Conservation (phyloP, 2,797 vertebrate species). For the Rhinella marina region DNA sequence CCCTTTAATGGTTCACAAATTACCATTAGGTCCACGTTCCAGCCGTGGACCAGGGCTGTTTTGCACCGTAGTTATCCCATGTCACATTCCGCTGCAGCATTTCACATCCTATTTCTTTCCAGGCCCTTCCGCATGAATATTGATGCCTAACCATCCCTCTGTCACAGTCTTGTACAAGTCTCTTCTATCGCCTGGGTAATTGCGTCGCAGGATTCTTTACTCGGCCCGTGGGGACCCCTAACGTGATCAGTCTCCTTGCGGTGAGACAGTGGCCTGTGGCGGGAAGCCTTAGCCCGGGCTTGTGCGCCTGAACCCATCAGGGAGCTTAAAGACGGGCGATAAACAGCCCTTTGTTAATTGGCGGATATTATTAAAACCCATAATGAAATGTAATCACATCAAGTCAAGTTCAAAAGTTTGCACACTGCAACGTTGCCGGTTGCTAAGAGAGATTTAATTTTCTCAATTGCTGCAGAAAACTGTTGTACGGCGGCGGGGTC, state of each 20-base stretch:
- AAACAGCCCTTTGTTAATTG: slow-evolving; percentile 24
- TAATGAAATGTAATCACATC: slow-evolving; percentile 25
- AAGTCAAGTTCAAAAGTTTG: slow-evolving; percentile 19
- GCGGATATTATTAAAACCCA: slow-evolving; percentile 9
- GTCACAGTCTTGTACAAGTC: background rate
- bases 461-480: background rate
- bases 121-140: background rate
- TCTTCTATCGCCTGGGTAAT: background rate
- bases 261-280: background rate
- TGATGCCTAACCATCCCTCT: background rate
- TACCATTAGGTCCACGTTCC: background rate
- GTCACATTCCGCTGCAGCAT: background rate
- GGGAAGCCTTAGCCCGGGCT: background rate
- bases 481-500: background rate
- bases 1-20: background rate
- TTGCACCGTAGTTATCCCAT: background rate
- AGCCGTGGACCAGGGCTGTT: background rate
- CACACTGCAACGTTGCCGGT: background rate
- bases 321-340: slow-evolving; percentile 1
- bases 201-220: background rate
- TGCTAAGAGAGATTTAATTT: slow-evolving; percentile 2
- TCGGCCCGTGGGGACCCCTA: background rate
- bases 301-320: background rate
- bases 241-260: background rate
- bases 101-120: background rate